Percentiles rank a stretch among this genome's conserved stretches.
Conservation (phyloP, 2,797 vertebrate species). For the Phylloscopus collybita region DNA sequence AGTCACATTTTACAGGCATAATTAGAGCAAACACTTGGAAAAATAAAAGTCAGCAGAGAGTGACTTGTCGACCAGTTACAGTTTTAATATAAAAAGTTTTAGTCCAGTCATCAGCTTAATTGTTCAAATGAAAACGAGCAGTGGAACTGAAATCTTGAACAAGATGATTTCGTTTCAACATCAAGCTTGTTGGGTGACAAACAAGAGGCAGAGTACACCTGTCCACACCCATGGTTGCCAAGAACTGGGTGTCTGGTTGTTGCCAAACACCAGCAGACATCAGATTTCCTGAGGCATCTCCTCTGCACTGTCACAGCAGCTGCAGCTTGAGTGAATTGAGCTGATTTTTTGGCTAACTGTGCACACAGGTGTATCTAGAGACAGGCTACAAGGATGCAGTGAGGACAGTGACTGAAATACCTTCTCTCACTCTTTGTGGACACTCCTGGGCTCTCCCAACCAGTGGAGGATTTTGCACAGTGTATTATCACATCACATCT, state of each 20-base stretch:
- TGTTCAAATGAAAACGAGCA: neutral
- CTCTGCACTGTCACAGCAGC: neutral
- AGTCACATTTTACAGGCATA: constrained; percentile 11
- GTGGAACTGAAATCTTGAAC: neutral
- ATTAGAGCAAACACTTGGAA: neutral
- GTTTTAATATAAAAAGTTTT: constrained; percentile 46
- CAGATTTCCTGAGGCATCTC: neutral
- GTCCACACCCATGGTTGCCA: fast-evolving
- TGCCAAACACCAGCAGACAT: neutral
- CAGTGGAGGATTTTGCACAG: neutral
- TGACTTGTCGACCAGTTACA: constrained; percentile 39
- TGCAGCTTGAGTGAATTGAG: neutral
- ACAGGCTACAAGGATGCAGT: neutral
- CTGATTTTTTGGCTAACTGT: neutral
- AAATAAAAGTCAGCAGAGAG: neutral
- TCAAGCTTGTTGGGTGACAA: neutral
- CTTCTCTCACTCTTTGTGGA: neutral
- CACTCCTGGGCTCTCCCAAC: neutral
- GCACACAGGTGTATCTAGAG: neutral
- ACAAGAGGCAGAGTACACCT: neutral
- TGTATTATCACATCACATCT: neutral
- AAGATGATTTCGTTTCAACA: neutral
- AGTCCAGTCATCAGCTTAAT: constrained; percentile 33
- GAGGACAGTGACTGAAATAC: neutral
- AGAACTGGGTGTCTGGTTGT: neutral